A percentile compares a stretch with the other conserved stretches of the same genome.
These are phyloP conservation scores for Neosilurus mollespiculum DNA, from an alignment of 2,797 vertebrate species.

Conservation along the genomic window DNA sequence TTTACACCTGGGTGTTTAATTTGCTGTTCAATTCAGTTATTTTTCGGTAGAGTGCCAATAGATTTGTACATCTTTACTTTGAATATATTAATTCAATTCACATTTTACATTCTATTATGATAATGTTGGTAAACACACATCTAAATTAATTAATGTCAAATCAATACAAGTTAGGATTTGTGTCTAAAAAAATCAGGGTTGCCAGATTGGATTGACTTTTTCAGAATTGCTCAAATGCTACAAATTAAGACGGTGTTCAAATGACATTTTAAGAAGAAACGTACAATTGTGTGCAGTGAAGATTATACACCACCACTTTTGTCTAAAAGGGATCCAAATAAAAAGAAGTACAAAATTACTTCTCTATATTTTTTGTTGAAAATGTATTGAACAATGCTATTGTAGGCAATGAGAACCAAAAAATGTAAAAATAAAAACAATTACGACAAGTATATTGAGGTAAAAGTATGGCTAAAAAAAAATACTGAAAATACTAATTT, in stretches of 20 bases:
- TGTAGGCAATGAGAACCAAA: too few relatives aligned
- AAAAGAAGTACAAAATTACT: too few relatives aligned
- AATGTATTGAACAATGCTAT: too few relatives aligned
- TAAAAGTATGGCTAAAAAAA: too few relatives aligned
- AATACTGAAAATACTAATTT: too few relatives aligned
- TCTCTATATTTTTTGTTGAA: too few relatives aligned
- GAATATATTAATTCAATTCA: not conserved
- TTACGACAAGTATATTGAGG: too few relatives aligned
- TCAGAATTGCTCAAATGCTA: not conserved
- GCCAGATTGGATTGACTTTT: not conserved
- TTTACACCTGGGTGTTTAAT: not conserved
- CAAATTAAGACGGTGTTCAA: not conserved
- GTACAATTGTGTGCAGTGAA: too few relatives aligned
- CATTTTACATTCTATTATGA: not conserved
- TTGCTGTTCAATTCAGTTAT: not conserved
- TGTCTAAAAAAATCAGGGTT: not conserved
- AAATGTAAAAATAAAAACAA: too few relatives aligned
- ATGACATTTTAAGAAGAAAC: not conserved
- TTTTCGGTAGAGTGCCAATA: not conserved
- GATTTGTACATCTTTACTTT: not conserved
- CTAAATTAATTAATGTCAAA: not conserved
- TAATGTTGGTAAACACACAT: not conserved
- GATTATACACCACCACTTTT: too few relatives aligned
- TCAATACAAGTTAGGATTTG: not conserved
- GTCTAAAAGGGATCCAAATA: too few relatives aligned